These are phyloP conservation scores for Clytia hemisphaerica DNA, from an alignment of 30 jellyfish, hydroid and myxozoan species.

Conservation along the genomic window DNA sequence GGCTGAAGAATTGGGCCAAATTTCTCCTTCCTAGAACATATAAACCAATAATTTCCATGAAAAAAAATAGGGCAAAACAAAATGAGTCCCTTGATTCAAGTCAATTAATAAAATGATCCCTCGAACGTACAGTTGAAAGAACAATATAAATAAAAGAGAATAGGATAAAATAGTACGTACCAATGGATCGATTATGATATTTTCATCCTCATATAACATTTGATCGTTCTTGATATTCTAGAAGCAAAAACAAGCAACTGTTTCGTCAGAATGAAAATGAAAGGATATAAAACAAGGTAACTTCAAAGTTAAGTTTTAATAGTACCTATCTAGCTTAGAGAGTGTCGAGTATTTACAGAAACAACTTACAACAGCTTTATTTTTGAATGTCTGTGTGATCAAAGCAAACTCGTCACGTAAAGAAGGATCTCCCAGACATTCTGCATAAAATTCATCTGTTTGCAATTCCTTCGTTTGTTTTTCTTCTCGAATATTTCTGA, in stretches of 20 bases:
- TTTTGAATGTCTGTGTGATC: conserved; percentile 60
- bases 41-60: not conserved
- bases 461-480: conserved; percentile 53
- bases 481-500: conserved; percentile 67
- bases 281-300: not conserved
- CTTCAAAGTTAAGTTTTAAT: not conserved
- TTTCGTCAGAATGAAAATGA: not conserved
- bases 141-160: not conserved
- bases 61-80: too few relatives aligned
- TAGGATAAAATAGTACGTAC: conserved; percentile 34
- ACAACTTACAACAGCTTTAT: conserved; percentile 50
- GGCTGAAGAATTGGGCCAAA: conserved; percentile 93
- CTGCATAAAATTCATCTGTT: conserved; percentile 69
- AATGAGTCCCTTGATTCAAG: too few relatives aligned
- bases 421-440: conserved; percentile 84
- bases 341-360: not conserved
- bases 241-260: not conserved
- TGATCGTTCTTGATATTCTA: conserved; percentile 84
- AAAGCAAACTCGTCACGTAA: conserved; percentile 84
- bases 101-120: too few relatives aligned
- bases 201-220: conserved; percentile 90
- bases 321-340: too few relatives aligned
- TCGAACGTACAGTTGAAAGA: too few relatives aligned
- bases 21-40: conserved; percentile 88
- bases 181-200: conserved; percentile 71